A percentile compares a stretch with the other conserved stretches of the same genome.
Conservation (phyloP, 64 coral and sea anemone genomes). For the Pocillopora verrucosa region DNA sequence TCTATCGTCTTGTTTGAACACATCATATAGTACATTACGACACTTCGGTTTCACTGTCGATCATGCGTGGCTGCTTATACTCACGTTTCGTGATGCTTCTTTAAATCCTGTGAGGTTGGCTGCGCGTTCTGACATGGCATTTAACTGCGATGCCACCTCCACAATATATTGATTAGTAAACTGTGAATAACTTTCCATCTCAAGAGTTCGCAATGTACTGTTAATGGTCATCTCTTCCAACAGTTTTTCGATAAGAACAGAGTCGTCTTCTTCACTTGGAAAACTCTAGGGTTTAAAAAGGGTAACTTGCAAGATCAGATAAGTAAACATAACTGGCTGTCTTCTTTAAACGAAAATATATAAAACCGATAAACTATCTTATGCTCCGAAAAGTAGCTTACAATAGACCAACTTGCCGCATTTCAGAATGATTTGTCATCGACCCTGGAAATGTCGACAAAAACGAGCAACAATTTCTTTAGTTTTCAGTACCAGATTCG, state of each 20-base stretch:
- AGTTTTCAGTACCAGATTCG: too few relatives aligned
- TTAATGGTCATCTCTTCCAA: slow-evolving; percentile 27
- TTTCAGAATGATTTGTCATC: too few relatives aligned
- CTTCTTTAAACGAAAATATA: too few relatives aligned
- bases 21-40: too few relatives aligned
- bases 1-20: too few relatives aligned
- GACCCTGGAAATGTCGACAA: too few relatives aligned
- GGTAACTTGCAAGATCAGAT: not conserved
- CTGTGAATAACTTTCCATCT: slow-evolving; percentile 60
- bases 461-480: too few relatives aligned
- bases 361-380: too few relatives aligned
- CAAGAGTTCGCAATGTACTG: slow-evolving; percentile 45
- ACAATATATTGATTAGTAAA: slow-evolving; percentile 34
- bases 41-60: too few relatives aligned
- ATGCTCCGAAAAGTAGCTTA: too few relatives aligned
- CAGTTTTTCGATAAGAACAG: slow-evolving; percentile 10
- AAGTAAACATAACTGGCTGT: too few relatives aligned
- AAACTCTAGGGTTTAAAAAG: not conserved
- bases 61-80: not conserved
- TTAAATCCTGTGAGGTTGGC: not conserved
- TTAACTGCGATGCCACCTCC: not conserved
- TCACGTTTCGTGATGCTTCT: not conserved
- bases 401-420: too few relatives aligned
- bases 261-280: not conserved
- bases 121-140: not conserved